Evolutionary conservation across 2,797 vertebrate species (phyloP).

Genomic region (Tamandua tetradactyla): DNA sequence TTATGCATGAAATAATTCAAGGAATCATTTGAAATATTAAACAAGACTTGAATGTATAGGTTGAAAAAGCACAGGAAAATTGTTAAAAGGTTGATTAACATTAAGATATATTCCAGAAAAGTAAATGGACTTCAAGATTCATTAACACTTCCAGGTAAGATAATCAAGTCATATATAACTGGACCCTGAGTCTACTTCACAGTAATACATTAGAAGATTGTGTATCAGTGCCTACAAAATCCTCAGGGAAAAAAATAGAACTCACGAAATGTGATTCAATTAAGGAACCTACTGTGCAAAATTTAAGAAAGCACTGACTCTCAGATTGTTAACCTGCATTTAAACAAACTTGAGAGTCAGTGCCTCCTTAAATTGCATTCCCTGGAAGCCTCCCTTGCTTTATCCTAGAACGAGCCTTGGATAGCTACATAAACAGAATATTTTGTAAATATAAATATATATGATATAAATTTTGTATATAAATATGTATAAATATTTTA

Average conservation of each 20-base stretch:
- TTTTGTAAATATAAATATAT: neutral
- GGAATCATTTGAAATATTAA: constrained; percentile 8
- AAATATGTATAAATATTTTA: neutral
- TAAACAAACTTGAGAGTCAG: neutral
- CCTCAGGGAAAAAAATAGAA: neutral
- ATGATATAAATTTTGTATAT: neutral
- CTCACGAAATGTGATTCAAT: neutral
- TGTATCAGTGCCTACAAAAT: neutral
- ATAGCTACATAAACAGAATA: neutral
- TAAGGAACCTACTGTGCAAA: neutral
- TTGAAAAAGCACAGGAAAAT: neutral
- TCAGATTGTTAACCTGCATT: neutral
- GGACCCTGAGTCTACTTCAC: neutral
- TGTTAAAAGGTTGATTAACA: neutral
- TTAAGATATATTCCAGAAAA: neutral
- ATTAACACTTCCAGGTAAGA: neutral
- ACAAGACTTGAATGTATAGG: neutral
- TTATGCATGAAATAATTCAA: constrained; percentile 21
- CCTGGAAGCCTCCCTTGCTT: neutral
- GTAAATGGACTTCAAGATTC: neutral
- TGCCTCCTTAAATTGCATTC: neutral
- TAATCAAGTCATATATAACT: neutral
- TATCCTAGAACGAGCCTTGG: neutral
- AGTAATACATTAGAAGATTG: neutral
- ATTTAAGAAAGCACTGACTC: neutral